phyloP scores from a whole-genome alignment of 2,113 vertebrate species.

The Anguilla japonica region DNA sequence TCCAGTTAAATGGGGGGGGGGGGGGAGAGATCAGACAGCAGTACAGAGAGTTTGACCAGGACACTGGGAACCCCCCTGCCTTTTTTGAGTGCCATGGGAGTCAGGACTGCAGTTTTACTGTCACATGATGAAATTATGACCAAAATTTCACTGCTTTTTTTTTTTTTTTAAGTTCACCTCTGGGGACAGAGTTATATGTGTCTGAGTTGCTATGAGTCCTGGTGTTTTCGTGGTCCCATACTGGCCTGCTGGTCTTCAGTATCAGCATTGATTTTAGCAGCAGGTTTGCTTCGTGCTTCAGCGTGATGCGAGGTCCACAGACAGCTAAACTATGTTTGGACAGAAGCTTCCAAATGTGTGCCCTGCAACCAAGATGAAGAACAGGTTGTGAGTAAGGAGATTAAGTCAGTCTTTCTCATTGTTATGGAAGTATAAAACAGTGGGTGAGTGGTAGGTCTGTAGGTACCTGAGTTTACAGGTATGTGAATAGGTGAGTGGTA shows the following conservation, averaged over 20 bases:
- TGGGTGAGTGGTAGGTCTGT: too few species aligned
- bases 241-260: neutral
- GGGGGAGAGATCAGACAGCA: neutral
- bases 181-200: neutral
- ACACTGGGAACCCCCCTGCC: too few species aligned
- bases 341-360: conserved; percentile 36
- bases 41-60: too few species aligned
- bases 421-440: neutral
- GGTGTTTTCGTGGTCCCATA: neutral
- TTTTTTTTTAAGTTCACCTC: neutral
- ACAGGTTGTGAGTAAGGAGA: neutral
- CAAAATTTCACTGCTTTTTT: neutral
- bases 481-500: neutral
- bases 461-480: too few species aligned
- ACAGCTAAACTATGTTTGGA: conserved; percentile 39
- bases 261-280: neutral
- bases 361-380: conserved; percentile 40
- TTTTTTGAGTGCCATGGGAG: too few species aligned
- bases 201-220: neutral
- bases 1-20: neutral
- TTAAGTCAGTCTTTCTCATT: neutral
- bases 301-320: neutral
- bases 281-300: neutral
- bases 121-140: neutral
- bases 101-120: too few species aligned